These are phyloP conservation scores for Chaetodon trifasciatus DNA, from an alignment of 2,797 vertebrate species.

Conservation along the genomic window DNA sequence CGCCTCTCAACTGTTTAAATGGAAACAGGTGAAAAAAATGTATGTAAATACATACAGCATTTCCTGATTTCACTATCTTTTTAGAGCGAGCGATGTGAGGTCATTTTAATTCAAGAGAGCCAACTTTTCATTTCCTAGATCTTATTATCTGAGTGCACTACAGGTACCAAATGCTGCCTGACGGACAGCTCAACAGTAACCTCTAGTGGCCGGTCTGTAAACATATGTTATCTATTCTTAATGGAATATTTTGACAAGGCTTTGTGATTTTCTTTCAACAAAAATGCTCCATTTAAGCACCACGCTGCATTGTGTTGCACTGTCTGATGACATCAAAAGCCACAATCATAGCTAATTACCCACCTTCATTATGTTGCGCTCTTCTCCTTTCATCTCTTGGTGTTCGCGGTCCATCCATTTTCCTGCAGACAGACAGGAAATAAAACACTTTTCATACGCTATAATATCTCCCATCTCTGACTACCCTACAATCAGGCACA, in stretches of 20 bases:
- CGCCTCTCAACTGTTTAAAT: conserved; percentile 88
- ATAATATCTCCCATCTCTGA: conserved; percentile 59
- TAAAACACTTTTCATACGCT: conserved; percentile 63
- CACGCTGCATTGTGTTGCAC: conserved; percentile 48
- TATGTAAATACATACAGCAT: background rate
- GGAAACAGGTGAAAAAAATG: background rate
- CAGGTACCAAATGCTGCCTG: background rate
- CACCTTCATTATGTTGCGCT: conserved; percentile 96
- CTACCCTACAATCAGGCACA: conserved; percentile 55
- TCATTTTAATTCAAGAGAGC: conserved; percentile 9
- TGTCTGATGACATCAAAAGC: conserved; percentile 66
- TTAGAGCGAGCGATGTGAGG: background rate
- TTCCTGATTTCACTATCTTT: background rate
- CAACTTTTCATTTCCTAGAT: conserved; percentile 19
- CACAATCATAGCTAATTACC: conserved; percentile 64
- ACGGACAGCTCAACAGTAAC: conserved; percentile 70
- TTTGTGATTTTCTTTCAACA: conserved; percentile 46
- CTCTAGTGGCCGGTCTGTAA: conserved; percentile 68
- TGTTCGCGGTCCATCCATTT: conserved; percentile 91
- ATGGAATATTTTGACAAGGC: conserved; percentile 48
- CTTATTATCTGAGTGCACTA: background rate
- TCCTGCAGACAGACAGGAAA: conserved; percentile 82
- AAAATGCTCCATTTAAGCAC: conserved; percentile 43
- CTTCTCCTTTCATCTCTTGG: conserved; percentile 92
- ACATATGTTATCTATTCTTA: conserved; percentile 15